phyloP scores from a whole-genome alignment of 2,888 invertebrate genomes.

The Chymomyza fuscimana region DNA sequence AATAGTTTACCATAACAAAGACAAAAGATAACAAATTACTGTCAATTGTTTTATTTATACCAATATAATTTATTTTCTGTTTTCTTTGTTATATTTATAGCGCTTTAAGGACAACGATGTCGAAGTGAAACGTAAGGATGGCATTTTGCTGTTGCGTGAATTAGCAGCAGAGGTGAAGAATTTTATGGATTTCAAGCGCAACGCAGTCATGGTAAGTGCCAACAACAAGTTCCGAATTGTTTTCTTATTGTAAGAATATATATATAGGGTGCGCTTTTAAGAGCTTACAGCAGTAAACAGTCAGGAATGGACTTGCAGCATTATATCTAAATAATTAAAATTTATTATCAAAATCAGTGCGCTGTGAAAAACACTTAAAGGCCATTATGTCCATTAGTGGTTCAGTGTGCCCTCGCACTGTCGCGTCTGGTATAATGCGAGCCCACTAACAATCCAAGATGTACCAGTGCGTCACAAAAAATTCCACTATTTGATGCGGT shows the following conservation, averaged over 20 bases:
- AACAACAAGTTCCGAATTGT: background rate
- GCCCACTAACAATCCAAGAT: too few species aligned
- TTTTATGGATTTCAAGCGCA: conserved; percentile 95
- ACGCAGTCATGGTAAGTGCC: conserved; percentile 91
- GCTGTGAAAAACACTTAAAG: too few species aligned
- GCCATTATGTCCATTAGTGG: too few species aligned
- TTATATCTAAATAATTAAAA: background rate
- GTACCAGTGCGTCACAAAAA: too few species aligned
- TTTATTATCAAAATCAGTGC: background rate
- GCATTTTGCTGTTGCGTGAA: conserved; percentile 90
- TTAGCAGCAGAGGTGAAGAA: conserved; percentile 94
- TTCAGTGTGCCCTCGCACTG: too few species aligned
- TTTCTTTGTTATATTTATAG: conserved; percentile 78
- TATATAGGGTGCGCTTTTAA: too few species aligned
- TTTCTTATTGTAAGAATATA: too few species aligned
- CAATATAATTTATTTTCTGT: conserved; percentile 21
- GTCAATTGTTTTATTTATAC: conserved; percentile 43
- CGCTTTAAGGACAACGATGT: conserved; percentile 90
- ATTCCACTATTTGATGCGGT: too few species aligned
- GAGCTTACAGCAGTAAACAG: too few species aligned
- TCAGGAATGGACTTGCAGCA: too few species aligned
- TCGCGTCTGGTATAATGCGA: too few species aligned
- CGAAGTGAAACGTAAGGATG: conserved; percentile 90
- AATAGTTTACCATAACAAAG: conserved; percentile 47
- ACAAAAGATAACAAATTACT: conserved; percentile 31